A percentile compares a stretch with the other conserved stretches of the same genome.
These are phyloP conservation scores for Laupala kohalensis DNA, from an alignment of 1,140 invertebrate genomes.

Conservation along the genomic window DNA sequence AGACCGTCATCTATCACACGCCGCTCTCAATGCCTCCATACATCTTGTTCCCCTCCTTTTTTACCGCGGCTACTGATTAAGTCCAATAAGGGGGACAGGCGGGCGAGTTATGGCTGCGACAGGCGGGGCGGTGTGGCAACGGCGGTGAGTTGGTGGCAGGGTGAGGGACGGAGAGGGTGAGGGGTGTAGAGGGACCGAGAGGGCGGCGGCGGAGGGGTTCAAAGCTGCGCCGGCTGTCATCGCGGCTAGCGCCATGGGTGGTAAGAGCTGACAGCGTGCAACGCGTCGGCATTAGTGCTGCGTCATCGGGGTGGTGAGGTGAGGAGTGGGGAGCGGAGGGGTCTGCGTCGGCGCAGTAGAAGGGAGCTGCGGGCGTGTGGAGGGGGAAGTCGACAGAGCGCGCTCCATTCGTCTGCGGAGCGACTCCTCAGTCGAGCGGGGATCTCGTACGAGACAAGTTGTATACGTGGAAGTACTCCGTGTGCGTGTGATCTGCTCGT, in stretches of 20 bases:
- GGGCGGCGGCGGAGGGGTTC: not conserved
- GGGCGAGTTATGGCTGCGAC: conserved; percentile 23
- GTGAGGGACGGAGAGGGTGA: conserved; percentile 11
- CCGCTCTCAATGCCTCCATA: conserved; percentile 11
- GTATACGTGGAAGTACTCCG: not conserved
- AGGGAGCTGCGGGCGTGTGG: too few relatives aligned
- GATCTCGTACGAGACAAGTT: not conserved
- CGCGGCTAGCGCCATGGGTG: conserved; percentile 70
- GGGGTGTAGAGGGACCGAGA: not conserved
- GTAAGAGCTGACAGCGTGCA: conserved; percentile 27
- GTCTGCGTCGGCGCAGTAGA: not conserved
- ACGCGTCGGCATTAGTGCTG: conserved; percentile 26
- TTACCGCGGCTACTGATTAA: conserved; percentile 14
- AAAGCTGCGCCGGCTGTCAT: not conserved
- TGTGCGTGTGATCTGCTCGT: not conserved
- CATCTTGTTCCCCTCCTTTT: conserved; percentile 11
- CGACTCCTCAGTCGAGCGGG: not conserved
- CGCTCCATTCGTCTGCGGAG: not conserved
- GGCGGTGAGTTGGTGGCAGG: conserved; percentile 25
- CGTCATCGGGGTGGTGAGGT: conserved; percentile 19
- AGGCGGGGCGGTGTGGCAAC: conserved; percentile 15
- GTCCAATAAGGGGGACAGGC: conserved; percentile 10
- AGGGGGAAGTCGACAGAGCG: not conserved
- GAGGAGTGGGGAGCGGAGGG: not conserved
- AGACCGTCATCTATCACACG: conserved; percentile 14